Percentiles rank a stretch among this genome's conserved stretches.
These are phyloP conservation scores for Prietella phreatophila DNA, from an alignment of 2,113 vertebrate genomes.

Conservation along the genomic window DNA sequence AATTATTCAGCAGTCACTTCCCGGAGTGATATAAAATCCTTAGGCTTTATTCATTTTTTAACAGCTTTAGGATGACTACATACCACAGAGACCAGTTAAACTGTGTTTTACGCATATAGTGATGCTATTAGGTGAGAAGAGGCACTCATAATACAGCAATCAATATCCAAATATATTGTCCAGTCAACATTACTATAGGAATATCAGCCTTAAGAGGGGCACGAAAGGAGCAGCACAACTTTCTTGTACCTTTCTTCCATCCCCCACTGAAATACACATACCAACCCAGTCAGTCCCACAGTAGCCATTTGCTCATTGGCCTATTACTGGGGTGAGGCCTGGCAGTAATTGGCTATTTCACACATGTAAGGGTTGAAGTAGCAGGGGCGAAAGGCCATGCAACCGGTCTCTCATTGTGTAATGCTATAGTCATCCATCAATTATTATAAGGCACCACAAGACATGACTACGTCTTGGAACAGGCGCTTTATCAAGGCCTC, in stretches of 20 bases:
- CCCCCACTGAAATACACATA: slow-evolving; percentile 46
- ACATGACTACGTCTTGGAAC: slow-evolving; percentile 75
- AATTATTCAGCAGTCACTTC: slow-evolving; percentile 50
- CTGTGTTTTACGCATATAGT: slow-evolving; percentile 18
- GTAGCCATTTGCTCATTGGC: slow-evolving; percentile 93
- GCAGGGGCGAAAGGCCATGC: slow-evolving; percentile 93
- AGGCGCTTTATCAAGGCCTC: slow-evolving; percentile 74
- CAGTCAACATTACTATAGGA: slow-evolving; percentile 1
- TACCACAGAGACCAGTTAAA: slow-evolving; percentile 26
- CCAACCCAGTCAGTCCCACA: slow-evolving; percentile 70
- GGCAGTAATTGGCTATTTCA: slow-evolving; percentile 98
- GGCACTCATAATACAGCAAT: not conserved
- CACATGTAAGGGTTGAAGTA: slow-evolving; percentile 93
- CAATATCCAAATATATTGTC: slow-evolving; percentile 6
- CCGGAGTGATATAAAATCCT: slow-evolving; percentile 33
- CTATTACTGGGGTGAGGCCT: slow-evolving; percentile 89
- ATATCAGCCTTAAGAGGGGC: slow-evolving; percentile 36
- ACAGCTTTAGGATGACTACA: slow-evolving; percentile 40
- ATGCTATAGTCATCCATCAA: slow-evolving; percentile 86
- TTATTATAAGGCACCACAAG: slow-evolving; percentile 88
- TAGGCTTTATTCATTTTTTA: slow-evolving; percentile 54
- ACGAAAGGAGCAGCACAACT: slow-evolving; percentile 81
- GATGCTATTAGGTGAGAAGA: slow-evolving; percentile 32
- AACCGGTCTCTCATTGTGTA: slow-evolving; percentile 86
- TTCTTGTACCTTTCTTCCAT: slow-evolving; percentile 81